phyloP scores from a whole-genome alignment of 2,888 invertebrate species.

The Parthenolecanium corni region DNA sequence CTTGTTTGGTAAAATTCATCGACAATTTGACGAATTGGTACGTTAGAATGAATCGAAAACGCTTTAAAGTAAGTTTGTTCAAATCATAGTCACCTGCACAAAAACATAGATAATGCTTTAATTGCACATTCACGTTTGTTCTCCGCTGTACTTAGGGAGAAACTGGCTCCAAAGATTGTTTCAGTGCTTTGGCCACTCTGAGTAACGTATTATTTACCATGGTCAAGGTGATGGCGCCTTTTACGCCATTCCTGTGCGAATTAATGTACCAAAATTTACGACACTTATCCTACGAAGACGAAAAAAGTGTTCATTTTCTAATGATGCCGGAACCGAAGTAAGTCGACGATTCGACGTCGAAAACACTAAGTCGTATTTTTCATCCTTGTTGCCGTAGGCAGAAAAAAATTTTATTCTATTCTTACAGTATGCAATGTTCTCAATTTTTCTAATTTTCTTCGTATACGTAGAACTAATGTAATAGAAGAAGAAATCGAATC shows the following conservation, averaged over 20 bases:
- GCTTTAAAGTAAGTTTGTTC: slow-evolving; percentile 65
- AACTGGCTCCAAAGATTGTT: slow-evolving; percentile 64
- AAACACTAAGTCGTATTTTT: not conserved
- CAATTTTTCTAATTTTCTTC: not conserved
- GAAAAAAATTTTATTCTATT: too few relatives aligned
- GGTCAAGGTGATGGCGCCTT: slow-evolving; percentile 89
- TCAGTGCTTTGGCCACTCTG: slow-evolving; percentile 72
- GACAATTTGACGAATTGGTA: slow-evolving; percentile 99
- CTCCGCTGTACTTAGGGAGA: slow-evolving; percentile 51
- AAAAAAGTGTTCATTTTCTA: slow-evolving; percentile 78
- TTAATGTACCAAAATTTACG: slow-evolving; percentile 83
- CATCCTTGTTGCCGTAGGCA: not conserved
- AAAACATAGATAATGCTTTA: too few relatives aligned
- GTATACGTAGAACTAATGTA: slow-evolving; percentile 44
- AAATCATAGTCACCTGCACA: not conserved
- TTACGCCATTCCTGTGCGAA: slow-evolving; percentile 92
- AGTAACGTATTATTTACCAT: slow-evolving; percentile 80
- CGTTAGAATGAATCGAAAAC: slow-evolving; percentile 87
- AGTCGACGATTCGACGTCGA: not conserved
- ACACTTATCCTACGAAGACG: slow-evolving; percentile 44
- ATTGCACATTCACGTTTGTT: not conserved
- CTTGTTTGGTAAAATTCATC: slow-evolving; percentile 85
- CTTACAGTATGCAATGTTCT: not conserved
- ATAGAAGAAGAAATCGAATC: slow-evolving; percentile 79
- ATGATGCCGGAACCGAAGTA: slow-evolving; percentile 63